phyloP scores from a whole-genome alignment of 2,888 invertebrate species.

The Tortrix viridana region DNA sequence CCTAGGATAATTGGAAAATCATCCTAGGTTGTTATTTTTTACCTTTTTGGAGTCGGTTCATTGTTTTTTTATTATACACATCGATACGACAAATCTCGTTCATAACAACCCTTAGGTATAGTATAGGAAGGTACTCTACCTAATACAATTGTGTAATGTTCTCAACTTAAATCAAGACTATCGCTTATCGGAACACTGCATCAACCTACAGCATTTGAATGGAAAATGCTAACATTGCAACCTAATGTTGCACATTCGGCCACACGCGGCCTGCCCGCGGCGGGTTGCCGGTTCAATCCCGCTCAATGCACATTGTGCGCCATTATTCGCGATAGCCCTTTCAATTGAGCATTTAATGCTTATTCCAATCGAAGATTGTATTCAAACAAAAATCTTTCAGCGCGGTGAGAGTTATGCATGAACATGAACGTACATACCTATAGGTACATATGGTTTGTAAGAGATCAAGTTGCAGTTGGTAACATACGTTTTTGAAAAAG shows the following conservation, averaged over 20 bases:
- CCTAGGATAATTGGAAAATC: too few species aligned
- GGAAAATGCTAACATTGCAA: constrained; percentile 20
- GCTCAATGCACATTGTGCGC: constrained; percentile 67
- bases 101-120: too few species aligned
- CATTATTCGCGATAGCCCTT: constrained; percentile 65
- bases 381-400: constrained; percentile 51
- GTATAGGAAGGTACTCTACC: too few species aligned
- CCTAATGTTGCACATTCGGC: constrained; percentile 49
- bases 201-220: constrained; percentile 9
- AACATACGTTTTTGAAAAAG: too few species aligned
- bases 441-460: too few species aligned
- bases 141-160: too few species aligned
- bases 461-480: too few species aligned
- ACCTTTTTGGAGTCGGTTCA: too few species aligned
- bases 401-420: constrained; percentile 10
- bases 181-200: background rate
- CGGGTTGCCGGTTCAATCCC: constrained; percentile 57
- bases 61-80: too few species aligned
- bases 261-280: constrained; percentile 61
- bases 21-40: too few species aligned
- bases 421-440: background rate
- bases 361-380: constrained; percentile 49
- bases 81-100: too few species aligned
- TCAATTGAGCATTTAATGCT: constrained; percentile 60
- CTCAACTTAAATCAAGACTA: background rate